Conservation (phyloP, 1,140 invertebrate species). For the Coptotermes formosanus region DNA sequence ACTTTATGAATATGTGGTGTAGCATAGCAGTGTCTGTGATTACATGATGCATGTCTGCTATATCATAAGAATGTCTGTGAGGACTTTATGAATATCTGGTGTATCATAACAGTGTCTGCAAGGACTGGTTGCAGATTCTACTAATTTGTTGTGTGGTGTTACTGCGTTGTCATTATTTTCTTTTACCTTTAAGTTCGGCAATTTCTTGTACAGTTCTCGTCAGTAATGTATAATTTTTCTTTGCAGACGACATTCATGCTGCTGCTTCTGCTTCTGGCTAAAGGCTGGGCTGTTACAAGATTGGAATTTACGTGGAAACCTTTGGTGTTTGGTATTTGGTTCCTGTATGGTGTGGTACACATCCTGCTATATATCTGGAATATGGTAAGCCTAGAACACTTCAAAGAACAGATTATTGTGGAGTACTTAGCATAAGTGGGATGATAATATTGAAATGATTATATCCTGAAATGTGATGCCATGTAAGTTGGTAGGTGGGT, state of each 20-base stretch:
- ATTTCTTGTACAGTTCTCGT: too few relatives aligned
- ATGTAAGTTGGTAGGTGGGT: too few relatives aligned
- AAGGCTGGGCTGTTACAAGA: slow-evolving; percentile 95
- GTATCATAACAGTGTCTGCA: too few relatives aligned
- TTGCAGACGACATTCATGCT: slow-evolving; percentile 88
- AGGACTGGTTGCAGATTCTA: too few relatives aligned
- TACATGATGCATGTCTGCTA: too few relatives aligned
- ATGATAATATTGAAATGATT: background rate
- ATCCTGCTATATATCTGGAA: slow-evolving; percentile 94
- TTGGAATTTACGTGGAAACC: slow-evolving; percentile 82
- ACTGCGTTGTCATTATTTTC: too few relatives aligned
- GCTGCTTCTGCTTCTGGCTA: slow-evolving; percentile 86
- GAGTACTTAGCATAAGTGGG: background rate
- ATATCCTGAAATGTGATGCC: background rate
- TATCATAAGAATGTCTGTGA: too few relatives aligned
- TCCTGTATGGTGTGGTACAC: slow-evolving; percentile 87
- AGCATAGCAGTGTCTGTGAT: too few relatives aligned
- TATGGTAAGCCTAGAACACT: slow-evolving; percentile 67
- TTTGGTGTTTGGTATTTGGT: slow-evolving; percentile 87
- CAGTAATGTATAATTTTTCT: background rate
- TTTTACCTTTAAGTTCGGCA: too few relatives aligned
- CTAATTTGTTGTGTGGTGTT: too few relatives aligned
- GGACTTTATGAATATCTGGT: too few relatives aligned
- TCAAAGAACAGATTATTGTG: background rate
- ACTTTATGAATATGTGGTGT: too few relatives aligned